Evolutionary conservation across 2,797 vertebrate genomes (phyloP), one percentile per base, ranked within the genome.

Genomic region (Pelodytes ibericus): DNA sequence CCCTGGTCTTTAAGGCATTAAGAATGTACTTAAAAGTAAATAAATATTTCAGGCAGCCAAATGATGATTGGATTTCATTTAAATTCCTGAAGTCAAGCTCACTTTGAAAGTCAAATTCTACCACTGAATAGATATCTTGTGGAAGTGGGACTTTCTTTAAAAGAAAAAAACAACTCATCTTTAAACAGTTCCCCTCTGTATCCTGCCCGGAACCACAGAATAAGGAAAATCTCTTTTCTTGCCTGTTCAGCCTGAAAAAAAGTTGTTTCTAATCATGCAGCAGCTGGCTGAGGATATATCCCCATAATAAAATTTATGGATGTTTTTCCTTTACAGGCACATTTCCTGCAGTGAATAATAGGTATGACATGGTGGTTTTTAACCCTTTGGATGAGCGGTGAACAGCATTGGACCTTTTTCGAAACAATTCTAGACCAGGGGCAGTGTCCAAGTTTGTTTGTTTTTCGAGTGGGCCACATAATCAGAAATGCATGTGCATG

Each of bases 281-380:
- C 71, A 72, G 53, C 71, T 79, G 18, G 61, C 60, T 63, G 56
- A 75, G 36, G 44, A 62, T 72, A 15, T 53, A 27, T 59, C 62
- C 47, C 51, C 71, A 30, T 68, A 31, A 53, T 51, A 39, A 76
- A 78, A 78, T 72, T 29, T 65, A 68, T 71, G 61, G 31, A 61
- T 76, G 29, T 30, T 16, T 66, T 79, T 49, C 57, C 47, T 75
- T 22, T 31, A 44, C 27, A 76, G 65, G 22, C 74, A 44, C 61
- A 56, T 58, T 58, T 76, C 68, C 49, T 62, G 68, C 56, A 25
- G 29, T 74, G 75, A 79, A 73, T 79, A 73, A 79, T 73, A 68
- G 76, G 70, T 63, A 47, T 27, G 59, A 47, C 64, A 47, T 31
- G 65, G n/a, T 53, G 64, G 72, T 63, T 57, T 79, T 69, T 69